These are phyloP conservation scores for Chlorops oryzae DNA, from an alignment of 1,140 invertebrate genomes.

Conservation along the genomic window DNA sequence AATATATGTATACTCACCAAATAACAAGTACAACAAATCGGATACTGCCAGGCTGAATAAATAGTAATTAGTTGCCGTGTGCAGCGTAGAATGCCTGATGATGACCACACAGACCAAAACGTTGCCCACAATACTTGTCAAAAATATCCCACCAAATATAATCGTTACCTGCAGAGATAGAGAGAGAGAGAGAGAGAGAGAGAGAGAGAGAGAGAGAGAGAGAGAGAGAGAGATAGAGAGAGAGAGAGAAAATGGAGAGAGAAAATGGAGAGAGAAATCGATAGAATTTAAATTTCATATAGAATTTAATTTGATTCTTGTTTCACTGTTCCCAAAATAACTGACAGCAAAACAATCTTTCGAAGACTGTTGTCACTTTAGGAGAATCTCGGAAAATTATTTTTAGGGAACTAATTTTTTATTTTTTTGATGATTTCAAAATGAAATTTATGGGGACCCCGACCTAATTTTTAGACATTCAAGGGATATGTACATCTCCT, in stretches of 20 bases:
- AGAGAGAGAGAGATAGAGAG: not conserved
- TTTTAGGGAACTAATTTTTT: too few species aligned
- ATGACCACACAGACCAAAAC: slow-evolving; percentile 85
- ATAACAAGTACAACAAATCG: slow-evolving; percentile 65
- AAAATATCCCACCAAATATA: slow-evolving; percentile 72
- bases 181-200: not conserved
- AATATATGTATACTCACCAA: slow-evolving; percentile 70
- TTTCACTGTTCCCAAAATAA: too few species aligned
- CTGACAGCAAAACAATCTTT: too few species aligned
- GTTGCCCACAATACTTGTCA: slow-evolving; percentile 83
- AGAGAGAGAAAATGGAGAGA: not conserved
- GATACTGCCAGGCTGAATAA: slow-evolving; percentile 80
- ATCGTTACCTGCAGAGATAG: slow-evolving; percentile 58
- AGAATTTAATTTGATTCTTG: too few species aligned
- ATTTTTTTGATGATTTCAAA: too few species aligned
- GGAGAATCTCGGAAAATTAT: too few species aligned
- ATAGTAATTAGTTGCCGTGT: slow-evolving; percentile 87
- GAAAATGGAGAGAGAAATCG: not conserved
- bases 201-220: not conserved
- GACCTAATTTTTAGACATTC: too few species aligned
- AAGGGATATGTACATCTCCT: too few species aligned
- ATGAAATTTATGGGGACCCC: too few species aligned
- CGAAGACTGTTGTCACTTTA: too few species aligned
- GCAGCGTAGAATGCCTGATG: slow-evolving; percentile 71
- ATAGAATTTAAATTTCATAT: not conserved